A percentile compares a stretch with the other conserved stretches of the same genome.
Evolutionary conservation across 2,797 vertebrate genomes (phyloP).

Genomic region (Chlorospingus semifuscus): DNA sequence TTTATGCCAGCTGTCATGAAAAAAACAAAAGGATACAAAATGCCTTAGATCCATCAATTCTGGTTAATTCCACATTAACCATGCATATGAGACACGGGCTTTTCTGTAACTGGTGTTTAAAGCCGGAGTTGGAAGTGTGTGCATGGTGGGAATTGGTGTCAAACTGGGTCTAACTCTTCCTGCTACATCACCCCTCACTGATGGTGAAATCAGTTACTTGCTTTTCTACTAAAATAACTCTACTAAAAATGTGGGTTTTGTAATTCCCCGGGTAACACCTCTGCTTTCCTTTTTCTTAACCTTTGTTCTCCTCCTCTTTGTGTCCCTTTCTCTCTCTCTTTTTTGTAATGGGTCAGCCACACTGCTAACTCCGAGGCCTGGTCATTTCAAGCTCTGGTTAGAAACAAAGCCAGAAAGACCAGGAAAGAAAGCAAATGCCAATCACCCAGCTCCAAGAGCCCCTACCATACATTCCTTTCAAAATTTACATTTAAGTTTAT

Average conservation of each 20-base stretch:
- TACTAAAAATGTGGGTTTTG: not conserved
- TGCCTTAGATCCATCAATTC: not conserved
- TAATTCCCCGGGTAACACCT: not conserved
- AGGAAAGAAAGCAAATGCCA: not conserved
- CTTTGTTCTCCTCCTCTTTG: not conserved
- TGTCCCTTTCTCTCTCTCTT: too few species aligned
- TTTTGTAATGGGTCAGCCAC: not conserved
- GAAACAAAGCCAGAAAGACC: not conserved
- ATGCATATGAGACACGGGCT: fast-evolving
- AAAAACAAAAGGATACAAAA: not conserved
- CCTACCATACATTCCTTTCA: not conserved
- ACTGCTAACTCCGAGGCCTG: not conserved
- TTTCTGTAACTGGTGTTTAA: not conserved
- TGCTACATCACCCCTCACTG: fast-evolving
- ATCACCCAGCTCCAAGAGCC: not conserved
- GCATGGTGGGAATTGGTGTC: fast-evolving
- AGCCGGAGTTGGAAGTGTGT: not conserved
- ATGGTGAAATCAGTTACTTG: not conserved
- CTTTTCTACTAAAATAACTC: not conserved
- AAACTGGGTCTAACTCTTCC: not conserved
- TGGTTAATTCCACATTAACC: not conserved
- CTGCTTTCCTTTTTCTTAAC: not conserved
- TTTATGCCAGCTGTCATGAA: not conserved
- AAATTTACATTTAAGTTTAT: not conserved
- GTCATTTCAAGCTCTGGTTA: not conserved